phyloP scores from a whole-genome alignment of 2,113 vertebrate genomes.

The Pangasianodon gigas region DNA sequence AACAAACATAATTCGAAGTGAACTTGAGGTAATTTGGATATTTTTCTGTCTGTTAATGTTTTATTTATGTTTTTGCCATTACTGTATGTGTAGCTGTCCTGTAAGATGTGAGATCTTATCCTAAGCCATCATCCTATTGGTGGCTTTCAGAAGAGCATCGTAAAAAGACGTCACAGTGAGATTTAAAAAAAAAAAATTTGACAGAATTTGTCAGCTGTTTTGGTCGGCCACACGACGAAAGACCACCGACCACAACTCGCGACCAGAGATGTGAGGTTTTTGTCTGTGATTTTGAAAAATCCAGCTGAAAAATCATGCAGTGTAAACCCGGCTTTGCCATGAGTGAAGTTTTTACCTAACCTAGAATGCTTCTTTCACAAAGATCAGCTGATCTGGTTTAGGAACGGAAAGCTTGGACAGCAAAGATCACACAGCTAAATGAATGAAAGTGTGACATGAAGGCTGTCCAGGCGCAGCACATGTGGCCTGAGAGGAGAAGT shows the following conservation, averaged over 20 bases:
- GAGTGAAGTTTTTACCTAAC: neutral
- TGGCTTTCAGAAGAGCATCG: neutral
- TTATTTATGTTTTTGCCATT: neutral
- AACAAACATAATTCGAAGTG: neutral
- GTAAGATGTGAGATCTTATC: neutral
- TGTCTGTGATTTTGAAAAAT: neutral
- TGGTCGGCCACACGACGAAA: neutral
- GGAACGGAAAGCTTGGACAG: neutral
- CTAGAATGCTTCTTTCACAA: neutral
- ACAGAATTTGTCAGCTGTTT: neutral
- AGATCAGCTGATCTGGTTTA: neutral
- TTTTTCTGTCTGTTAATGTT: neutral
- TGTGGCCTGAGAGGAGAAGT: conserved; percentile 2
- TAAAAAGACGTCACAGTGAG: neutral
- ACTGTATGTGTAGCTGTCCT: neutral
- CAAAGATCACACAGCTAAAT: neutral
- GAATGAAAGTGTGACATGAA: neutral
- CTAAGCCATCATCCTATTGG: neutral
- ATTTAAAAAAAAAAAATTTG: neutral
- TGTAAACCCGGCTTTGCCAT: neutral
- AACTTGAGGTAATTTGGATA: neutral
- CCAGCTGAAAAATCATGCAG: neutral
- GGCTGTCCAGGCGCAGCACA: neutral
- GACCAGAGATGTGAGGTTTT: neutral
- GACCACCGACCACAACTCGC: neutral